Evolutionary conservation across 1,140 invertebrate genomes (phyloP), one percentile per base, ranked within the genome.

Genomic region (Conus betulinus): DNA sequence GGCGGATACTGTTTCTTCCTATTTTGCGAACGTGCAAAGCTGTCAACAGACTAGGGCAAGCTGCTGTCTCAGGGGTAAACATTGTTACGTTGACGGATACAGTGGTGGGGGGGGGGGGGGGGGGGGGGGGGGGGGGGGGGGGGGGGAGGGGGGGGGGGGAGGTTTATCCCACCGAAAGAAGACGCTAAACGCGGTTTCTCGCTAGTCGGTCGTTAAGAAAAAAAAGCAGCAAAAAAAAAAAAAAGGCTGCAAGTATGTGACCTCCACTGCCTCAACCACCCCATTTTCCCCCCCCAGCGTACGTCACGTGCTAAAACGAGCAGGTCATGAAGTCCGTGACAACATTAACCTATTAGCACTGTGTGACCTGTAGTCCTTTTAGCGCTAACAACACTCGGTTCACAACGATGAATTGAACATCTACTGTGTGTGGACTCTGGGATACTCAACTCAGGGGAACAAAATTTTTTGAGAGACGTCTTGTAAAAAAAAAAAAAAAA

Each of bases 1-100:
- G 84, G 84, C 84, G 84, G 84, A 85, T 85, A 85, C 84, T 74
- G 84, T 85, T 85, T 85, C 84, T 67, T 52, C 84, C 84, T 85
- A 76, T 85, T 85, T 85, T 85, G 63, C 84, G 84, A 85, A 85
- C 84, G 84, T 76, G 67, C 67, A 85, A 85, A 85, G 84, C 84
- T 76, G 84, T 76, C 84, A 85, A 85, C 74, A 85, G 84, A 74
- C n/a, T 15, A 27, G 7, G n/a, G 39, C n/a, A 51, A 74, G 57
- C 63, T 20, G 8, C 84, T 85, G 53, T 52, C 84, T 76, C 84
- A 55, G 60, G 57, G 25, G 84, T 53, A 85, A 85, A 85, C 84
- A 63, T 85, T 85, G 74, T 85, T 85, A 85, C 74, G 84, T 85
- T 85, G n/a, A 71, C 39, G 63, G 71, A 63, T 74, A 67, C 84